These are phyloP conservation scores for Xestia c-nigrum DNA, from an alignment of 2,888 invertebrate genomes.

Conservation along the genomic window DNA sequence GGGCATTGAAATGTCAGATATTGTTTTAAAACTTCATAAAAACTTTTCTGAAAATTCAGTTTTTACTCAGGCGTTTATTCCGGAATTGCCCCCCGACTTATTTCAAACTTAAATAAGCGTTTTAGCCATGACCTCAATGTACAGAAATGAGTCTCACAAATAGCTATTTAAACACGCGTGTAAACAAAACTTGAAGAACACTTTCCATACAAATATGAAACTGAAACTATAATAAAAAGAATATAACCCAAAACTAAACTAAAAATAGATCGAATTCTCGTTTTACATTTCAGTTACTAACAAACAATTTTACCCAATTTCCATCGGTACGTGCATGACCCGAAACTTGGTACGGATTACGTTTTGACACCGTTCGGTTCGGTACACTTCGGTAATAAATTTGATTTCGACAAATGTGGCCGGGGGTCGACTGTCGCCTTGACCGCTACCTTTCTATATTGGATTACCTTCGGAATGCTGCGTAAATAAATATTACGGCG, in stretches of 20 bases:
- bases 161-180: background rate
- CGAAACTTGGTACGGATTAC: conserved; percentile 67
- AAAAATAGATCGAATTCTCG: background rate
- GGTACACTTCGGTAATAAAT: conserved; percentile 69
- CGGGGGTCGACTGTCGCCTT: conserved; percentile 57
- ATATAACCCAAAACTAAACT: background rate
- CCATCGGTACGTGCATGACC: conserved; percentile 53
- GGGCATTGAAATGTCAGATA: background rate
- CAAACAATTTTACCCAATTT: conserved; percentile 45
- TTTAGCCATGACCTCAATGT: background rate
- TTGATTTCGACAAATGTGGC: conserved; percentile 69
- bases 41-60: background rate
- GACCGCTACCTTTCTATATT: conserved; percentile 65
- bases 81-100: background rate
- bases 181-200: background rate
- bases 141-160: background rate
- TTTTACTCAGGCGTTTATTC: background rate
- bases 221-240: background rate
- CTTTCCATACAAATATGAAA: background rate
- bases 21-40: background rate
- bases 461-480: conserved; percentile 63
- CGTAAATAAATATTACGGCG: conserved; percentile 56
- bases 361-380: conserved; percentile 71
- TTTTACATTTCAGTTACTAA: conserved; percentile 42
- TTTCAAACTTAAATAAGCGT: background rate